Evolutionary conservation across 1,140 invertebrate species (phyloP), one percentile per base, ranked within the genome.

Genomic region (Listronotus oregonensis): DNA sequence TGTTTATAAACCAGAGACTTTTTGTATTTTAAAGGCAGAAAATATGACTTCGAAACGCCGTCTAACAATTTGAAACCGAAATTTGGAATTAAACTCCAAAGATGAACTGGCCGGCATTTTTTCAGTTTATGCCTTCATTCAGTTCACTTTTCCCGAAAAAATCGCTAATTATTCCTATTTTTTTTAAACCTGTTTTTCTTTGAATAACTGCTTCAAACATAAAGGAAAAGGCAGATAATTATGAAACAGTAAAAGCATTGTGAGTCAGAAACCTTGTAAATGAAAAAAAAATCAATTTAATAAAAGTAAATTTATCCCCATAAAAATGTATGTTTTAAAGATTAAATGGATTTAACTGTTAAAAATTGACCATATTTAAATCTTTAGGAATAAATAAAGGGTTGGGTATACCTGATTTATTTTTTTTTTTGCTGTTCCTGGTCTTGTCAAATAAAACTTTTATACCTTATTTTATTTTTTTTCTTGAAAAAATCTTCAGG

Each of bases 1-100:
- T 47, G 56, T 44, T 42, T 58, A 49, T 64, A 60, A 32, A 39
- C 46, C 15, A 64, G 27, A 56, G 37, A 17, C 42, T 11, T 31
- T 27, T 32, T 14, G 18, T 10, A 7, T 6, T 15, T n/a, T 37
- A 12, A 6, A 54, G 42, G 9, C 15, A 46, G 27, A 40, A 27
- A 75, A 62, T 67, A 77, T 77, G 75, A 73, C 71, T 69, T 69
- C 73, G 66, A 65, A 66, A 10, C 51, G 18, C 12, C 7, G 8
- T 15, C 82, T 66, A 85, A 82, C 74, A 83, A 82, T 68, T 90
- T 64, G 88, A 89, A 80, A 81, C 82, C 5, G 88, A 90, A 80
- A 87, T 77, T 80, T 82, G 66, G 84, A 87, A 70, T 84, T 90
- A 74, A 85, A 84, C 67, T 80, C 81, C 39, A 84, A 82, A 68